Conservation (phyloP, 92 coral and sea anemone genomes). For the Desmophyllum pertusum region DNA sequence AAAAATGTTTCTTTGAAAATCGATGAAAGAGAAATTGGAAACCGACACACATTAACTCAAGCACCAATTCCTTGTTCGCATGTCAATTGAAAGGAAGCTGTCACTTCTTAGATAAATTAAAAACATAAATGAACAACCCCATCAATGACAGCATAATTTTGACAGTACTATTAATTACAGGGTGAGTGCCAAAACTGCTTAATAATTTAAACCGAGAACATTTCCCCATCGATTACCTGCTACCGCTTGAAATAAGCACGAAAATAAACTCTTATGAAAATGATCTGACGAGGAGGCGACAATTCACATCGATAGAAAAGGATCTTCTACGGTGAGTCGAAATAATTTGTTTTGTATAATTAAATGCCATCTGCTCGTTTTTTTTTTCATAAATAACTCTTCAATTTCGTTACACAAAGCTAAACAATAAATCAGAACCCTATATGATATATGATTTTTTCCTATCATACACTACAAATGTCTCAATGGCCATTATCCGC, state of each 20-base stretch:
- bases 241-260: neutral
- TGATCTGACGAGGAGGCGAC: neutral
- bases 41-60: neutral
- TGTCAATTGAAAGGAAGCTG: neutral
- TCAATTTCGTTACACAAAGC: neutral
- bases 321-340: neutral
- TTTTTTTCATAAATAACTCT: neutral
- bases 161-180: neutral
- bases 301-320: neutral
- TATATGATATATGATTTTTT: too few species aligned
- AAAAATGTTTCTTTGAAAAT: neutral
- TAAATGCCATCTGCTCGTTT: neutral
- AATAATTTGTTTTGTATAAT: neutral
- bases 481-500: neutral
- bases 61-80: neutral
- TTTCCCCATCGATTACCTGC: neutral
- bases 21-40: neutral
- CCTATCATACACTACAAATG: too few species aligned
- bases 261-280: neutral
- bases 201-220: neutral
- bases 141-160: neutral
- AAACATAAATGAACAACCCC: neutral
- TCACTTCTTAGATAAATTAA: neutral
- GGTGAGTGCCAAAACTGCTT: neutral
- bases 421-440: too few species aligned